phyloP scores from a whole-genome alignment of 2,888 invertebrate genomes.

The Standfussiana lucernea region DNA sequence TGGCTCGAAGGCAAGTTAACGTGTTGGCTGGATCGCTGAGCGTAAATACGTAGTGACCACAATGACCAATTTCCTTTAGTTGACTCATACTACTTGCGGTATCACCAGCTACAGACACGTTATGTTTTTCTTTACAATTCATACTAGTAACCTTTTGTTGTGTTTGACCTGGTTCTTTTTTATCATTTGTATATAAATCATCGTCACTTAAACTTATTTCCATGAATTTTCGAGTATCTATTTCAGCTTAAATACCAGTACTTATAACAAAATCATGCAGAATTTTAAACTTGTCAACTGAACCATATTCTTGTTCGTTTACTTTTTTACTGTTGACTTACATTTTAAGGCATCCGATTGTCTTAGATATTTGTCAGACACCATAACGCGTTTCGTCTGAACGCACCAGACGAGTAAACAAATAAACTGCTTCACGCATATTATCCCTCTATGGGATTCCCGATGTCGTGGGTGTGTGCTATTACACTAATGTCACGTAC shows the following conservation, averaged over 20 bases:
- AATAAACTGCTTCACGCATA: slow-evolving; percentile 39
- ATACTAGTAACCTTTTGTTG: slow-evolving; percentile 46
- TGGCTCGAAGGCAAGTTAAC: slow-evolving; percentile 59
- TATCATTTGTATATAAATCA: slow-evolving; percentile 5
- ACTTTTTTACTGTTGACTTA: background rate
- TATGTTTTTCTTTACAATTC: slow-evolving; percentile 59
- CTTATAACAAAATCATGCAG: background rate
- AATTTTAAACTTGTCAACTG: background rate
- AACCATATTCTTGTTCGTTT: background rate
- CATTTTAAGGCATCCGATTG: background rate
- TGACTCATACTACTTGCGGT: slow-evolving; percentile 60
- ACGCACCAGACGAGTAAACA: slow-evolving; percentile 30
- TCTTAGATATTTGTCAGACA: slow-evolving; percentile 1
- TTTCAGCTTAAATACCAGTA: slow-evolving; percentile 9
- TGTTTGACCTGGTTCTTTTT: slow-evolving; percentile 54
- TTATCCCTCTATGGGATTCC: slow-evolving; percentile 48
- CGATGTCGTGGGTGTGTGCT: slow-evolving; percentile 31
- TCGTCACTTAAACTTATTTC: slow-evolving; percentile 7
- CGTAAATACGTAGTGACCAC: slow-evolving; percentile 64
- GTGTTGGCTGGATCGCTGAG: slow-evolving; percentile 57
- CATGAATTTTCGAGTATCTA: background rate
- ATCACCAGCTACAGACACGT: slow-evolving; percentile 48
- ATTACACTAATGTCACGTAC: slow-evolving; percentile 55
- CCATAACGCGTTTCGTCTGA: slow-evolving; percentile 21
- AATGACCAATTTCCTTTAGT: slow-evolving; percentile 65